Base-by-base conservation (phyloP, 2,797 vertebrate species). In the Clarias pachynema region DNA sequence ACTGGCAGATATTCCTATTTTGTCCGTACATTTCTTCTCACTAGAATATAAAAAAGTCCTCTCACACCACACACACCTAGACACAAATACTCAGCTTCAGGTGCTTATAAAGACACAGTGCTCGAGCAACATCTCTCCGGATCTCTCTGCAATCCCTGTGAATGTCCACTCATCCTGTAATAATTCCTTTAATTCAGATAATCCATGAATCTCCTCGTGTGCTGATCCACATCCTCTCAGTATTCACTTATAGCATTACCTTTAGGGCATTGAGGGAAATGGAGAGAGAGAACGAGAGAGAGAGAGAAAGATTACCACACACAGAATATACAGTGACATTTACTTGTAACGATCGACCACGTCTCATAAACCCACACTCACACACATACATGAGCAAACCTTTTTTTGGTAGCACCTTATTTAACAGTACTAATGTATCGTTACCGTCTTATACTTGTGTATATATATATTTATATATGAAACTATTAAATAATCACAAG, bases 101-200 rank as follows among this genome's bases (percentile, higher is more conserved):
- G 84, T 85, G 20, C 56, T 22, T 49, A 49, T 15, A 72, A 65
- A 83, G 56, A 53, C 26, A 49, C 37, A 56, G 40, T 22, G 72
- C 34, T 82, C 31, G 1, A 72, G 73, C 29, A 8, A n/a, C 34
- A 63, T 86, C 81, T 56, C 29, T 60, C 63, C n/a, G 65, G 66
- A 72, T 86, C 31, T 80, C 57, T 86, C 59, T 66, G 59, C 74
- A 73, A 86, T 83, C 85, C 81, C 57, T 37, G n/a, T 73, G 74
- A 63, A 83, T 83, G 81, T 86, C 85, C 85, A 86, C 80, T 78
- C 85, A 82, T 86, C 81, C 81, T 79, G 81, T 83, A 86, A 86
- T 86, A 79, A 86, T 83, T 83, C 81, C 57, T 70, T 82, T 86
- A 86, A 86, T 86, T 86, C 85, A 86, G 85, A 86, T 86, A 86